Evolutionary conservation across 2,113 vertebrate genomes (phyloP).

Genomic region (Nycticorax nycticorax): DNA sequence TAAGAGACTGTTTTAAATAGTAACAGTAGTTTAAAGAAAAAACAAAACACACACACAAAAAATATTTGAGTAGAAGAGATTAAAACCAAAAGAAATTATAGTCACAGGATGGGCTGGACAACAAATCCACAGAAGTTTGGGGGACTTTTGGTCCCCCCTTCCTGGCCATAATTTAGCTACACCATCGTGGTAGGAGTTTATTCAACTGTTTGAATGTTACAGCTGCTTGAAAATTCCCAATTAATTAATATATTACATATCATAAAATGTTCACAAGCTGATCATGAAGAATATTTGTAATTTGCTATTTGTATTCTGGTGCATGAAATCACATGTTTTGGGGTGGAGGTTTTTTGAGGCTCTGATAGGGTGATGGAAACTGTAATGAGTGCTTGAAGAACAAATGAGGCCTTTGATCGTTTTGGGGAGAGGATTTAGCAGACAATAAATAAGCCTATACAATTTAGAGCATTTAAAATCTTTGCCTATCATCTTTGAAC

Average conservation of each 20-base stretch:
- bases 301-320: neutral
- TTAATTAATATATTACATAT: neutral
- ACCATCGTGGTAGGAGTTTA: neutral
- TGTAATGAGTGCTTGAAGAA: neutral
- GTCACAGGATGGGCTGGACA: neutral
- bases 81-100: neutral
- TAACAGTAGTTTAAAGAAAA: fast-evolving
- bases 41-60: fast-evolving
- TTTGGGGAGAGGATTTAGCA: neutral
- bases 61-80: neutral
- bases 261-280: neutral
- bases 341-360: neutral
- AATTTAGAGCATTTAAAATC: neutral
- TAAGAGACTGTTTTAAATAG: neutral
- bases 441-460: neutral
- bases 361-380: neutral
- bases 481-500: neutral
- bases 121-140: neutral
- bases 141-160: neutral
- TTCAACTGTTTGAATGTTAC: neutral
- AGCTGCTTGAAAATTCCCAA: neutral
- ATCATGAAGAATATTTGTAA: neutral
- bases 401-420: neutral
- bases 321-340: neutral
- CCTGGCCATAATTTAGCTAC: neutral